Percentiles rank a stretch among this genome's conserved stretches.
These are phyloP conservation scores for Brachycybe producta DNA, from an alignment of 2,888 invertebrate genomes.

Conservation along the genomic window DNA sequence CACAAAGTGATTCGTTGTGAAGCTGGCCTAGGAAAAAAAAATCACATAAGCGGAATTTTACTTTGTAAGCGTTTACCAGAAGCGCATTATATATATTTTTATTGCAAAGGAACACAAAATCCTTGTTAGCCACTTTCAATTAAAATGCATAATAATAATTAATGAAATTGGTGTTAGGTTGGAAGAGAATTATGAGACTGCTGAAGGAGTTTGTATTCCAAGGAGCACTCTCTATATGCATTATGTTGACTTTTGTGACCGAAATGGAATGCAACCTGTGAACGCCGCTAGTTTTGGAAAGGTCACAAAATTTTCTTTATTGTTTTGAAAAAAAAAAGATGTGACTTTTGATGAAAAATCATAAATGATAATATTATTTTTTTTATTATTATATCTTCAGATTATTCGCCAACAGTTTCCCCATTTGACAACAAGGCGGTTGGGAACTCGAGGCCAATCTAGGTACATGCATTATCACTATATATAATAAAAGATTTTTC, in stretches of 20 bases:
- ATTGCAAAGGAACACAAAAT: too few species aligned
- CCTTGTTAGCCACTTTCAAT: too few species aligned
- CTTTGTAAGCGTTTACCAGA: too few species aligned
- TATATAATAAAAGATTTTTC: too few species aligned
- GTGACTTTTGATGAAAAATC: neutral
- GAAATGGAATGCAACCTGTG: constrained; percentile 38
- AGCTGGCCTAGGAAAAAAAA: too few species aligned
- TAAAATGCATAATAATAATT: too few species aligned
- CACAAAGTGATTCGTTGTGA: too few species aligned
- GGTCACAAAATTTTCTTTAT: constrained; percentile 29
- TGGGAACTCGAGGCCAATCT: constrained; percentile 41
- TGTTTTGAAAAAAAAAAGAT: too few species aligned
- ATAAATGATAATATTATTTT: neutral
- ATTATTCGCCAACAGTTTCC: constrained; percentile 42
- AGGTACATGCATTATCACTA: too few species aligned
- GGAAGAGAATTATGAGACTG: constrained; percentile 40
- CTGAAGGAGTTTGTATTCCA: constrained; percentile 41
- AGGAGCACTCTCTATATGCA: constrained; percentile 39
- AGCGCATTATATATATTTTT: too few species aligned
- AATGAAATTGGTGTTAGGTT: constrained; percentile 29
- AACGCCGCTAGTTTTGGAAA: constrained; percentile 43
- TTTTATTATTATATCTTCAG: constrained; percentile 26
- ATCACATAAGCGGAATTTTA: too few species aligned
- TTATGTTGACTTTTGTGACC: constrained; percentile 39
- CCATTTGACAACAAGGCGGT: constrained; percentile 38